Evolutionary conservation across 1,140 invertebrate species (phyloP), one percentile per base, ranked within the genome.

Genomic region (Lamellibrachia luymesi): DNA sequence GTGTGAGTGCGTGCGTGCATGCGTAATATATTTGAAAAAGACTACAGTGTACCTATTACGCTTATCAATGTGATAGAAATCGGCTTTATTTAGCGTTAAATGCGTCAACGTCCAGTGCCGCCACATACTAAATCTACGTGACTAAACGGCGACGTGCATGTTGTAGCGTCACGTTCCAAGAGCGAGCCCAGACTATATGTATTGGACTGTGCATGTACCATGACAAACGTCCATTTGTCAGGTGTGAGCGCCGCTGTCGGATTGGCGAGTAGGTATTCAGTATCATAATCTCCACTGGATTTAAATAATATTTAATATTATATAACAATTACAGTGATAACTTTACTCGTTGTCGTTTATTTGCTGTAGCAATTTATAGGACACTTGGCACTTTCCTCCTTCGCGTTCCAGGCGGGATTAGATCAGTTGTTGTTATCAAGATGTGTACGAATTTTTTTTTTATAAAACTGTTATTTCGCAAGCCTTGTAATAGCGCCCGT

Each of bases 201-300:
- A 92, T 92, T 25, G 92, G 92, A 92, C 92, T 92, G 5, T 92
- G 92, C 56, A 92, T 92, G 92, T 92, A 51, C 92, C 92, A 92
- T 50, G 92, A 92, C 51, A 92, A 92, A 64, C 51, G 56, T 52
- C 51, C 92, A 27, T 92, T 52, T 64, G 51, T 92, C 17, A 51
- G 92, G 13, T 92, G 92, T 27, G 92, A 92, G 51, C 27, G 92
- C 92, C 51, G 56, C 51, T 92, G 92, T 64, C 51, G 56, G 56
- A 92, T 92, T 52, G 92, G 92, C 64, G 64, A 80, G 64, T 80
- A 80, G 64, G 64, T 80, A 80, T 80, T 22, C 17, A 2, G 2
- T 8, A 17, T 80, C 17, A 22, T 80, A 2, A 80, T 80, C 7
- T 22, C 64, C 25, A 80, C 13, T 22, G 17, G 64, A 80, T 10